Percentiles rank a stretch among this genome's conserved stretches.
Conservation (phyloP, 2,113 vertebrate species). For the Donacobius atricapilla region DNA sequence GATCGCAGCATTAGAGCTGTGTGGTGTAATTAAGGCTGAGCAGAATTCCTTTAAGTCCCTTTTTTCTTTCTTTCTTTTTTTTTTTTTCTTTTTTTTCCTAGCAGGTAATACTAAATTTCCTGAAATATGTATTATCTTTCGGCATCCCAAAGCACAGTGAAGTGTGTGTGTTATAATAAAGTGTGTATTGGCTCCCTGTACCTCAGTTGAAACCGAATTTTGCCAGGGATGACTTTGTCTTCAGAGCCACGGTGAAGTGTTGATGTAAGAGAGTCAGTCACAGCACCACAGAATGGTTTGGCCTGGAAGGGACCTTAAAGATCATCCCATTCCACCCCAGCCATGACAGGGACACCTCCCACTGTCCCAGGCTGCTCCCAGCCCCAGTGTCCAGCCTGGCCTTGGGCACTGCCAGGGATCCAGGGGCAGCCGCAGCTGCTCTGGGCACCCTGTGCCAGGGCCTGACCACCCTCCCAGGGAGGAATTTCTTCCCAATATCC, state of each 20-base stretch:
- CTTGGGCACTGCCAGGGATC: neutral
- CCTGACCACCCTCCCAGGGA: fast-evolving
- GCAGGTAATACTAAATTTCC: constrained; percentile 28
- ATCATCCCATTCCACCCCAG: neutral
- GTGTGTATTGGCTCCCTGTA: neutral
- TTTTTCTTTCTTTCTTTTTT: neutral
- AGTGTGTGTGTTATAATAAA: neutral
- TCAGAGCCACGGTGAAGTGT: neutral
- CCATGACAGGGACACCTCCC: neutral
- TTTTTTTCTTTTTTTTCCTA: neutral
- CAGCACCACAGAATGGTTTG: neutral
- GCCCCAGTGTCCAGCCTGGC: neutral
- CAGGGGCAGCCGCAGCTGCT: neutral
- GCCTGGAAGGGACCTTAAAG: neutral
- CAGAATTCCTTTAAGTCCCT: neutral
- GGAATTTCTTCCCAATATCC: fast-evolving
- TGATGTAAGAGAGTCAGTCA: neutral
- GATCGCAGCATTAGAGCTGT: neutral
- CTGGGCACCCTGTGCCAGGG: neutral
- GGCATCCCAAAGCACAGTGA: neutral
- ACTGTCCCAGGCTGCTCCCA: neutral
- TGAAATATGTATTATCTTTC: neutral
- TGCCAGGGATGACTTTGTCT: neutral
- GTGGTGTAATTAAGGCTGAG: constrained; percentile 44
- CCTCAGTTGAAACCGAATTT: neutral